A percentile compares a stretch with the other conserved stretches of the same genome.
Evolutionary conservation across 2,113 vertebrate species (phyloP).

Genomic region (Engystomops pustulosus): DNA sequence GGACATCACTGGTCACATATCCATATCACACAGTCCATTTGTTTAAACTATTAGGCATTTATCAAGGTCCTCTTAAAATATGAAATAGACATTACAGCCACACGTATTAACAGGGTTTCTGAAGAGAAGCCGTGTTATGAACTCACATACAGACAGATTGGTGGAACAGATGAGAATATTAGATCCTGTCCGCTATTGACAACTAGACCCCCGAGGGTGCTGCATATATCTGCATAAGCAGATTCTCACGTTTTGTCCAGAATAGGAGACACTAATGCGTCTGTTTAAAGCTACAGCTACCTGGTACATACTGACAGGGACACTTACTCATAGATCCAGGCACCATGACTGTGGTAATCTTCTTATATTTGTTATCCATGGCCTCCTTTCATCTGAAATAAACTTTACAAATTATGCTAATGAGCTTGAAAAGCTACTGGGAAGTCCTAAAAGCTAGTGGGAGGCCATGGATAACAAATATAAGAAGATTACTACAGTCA

Average conservation of each 20-base stretch:
- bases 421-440: too few relatives aligned
- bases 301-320: too few relatives aligned
- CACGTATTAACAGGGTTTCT: neutral
- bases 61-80: neutral
- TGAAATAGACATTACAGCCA: neutral
- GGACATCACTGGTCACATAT: neutral
- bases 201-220: neutral
- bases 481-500: too few relatives aligned
- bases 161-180: conserved; percentile 19
- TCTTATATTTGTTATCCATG: too few relatives aligned
- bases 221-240: neutral
- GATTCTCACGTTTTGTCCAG: neutral
- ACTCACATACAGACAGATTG: neutral
- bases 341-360: too few relatives aligned
- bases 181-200: neutral
- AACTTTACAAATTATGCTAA: too few relatives aligned
- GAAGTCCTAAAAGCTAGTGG: too few relatives aligned
- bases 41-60: neutral
- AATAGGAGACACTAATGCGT: neutral
- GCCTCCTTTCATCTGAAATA: too few relatives aligned
- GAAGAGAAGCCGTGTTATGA: neutral
- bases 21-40: neutral
- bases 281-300: too few relatives aligned
- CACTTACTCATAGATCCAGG: too few relatives aligned
- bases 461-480: too few relatives aligned